Evolutionary conservation across 1,140 invertebrate species (phyloP), one percentile per base, ranked within the genome.

Genomic region (Drosophila willistoni): DNA sequence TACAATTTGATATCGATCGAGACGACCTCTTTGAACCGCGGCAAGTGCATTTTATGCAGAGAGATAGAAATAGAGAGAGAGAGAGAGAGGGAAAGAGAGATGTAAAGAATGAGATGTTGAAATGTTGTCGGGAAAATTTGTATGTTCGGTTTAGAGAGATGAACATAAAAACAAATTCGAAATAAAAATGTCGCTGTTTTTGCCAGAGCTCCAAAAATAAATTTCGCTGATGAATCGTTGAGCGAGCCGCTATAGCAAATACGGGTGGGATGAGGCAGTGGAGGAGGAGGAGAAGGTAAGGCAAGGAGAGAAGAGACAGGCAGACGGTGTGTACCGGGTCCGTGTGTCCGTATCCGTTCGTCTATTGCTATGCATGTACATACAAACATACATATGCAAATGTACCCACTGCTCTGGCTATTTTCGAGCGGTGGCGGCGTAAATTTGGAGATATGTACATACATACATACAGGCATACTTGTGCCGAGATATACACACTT

Each of bases 161-260:
- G 65, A 86, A 86, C 81, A 85, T 79, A 79, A 74, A 84, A 83
- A 74, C 66, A 86, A 79, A 79, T 86, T 79, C 82, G 47, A 79
- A 82, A 76, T 87, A 71, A 86, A 86, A 86, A 77, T 72, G 83
- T 83, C 79, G 79, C 83, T 79, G 83, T 86, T 76, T 77, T 77
- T 65, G 79, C 83, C 83, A 85, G 71, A 86, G 76, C 72, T 87
- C 83, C 83, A 86, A 86, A 86, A 86, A 86, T 86, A 86, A 82
- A 86, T 86, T 83, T 87, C 73, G 68, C 72, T 79, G 68, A 73
- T 73, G 73, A 70, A 68, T 70, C 71, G 72, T 63, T 39, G 83
- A 29, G 44, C 44, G 17, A 51, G 44, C 44, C 9, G 44, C 19
- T 51, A 78, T 67, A 75, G 82, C 78, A 72, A 68, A 47, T 70